Conservation (phyloP, 2,888 invertebrate genomes). For the Drosophila fulvimacula region DNA sequence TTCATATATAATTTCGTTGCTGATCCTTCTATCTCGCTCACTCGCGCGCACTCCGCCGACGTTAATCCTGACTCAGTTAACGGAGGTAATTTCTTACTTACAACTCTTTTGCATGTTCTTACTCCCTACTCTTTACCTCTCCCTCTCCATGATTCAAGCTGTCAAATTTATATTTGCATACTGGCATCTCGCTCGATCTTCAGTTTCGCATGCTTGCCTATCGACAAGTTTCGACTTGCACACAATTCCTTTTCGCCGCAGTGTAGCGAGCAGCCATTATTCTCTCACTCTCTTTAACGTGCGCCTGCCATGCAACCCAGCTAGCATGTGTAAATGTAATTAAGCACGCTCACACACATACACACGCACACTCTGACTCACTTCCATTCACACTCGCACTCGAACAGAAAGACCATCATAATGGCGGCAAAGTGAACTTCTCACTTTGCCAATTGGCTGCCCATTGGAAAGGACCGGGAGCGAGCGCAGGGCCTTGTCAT, state of each 20-base stretch:
- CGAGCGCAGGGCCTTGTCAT: conserved; percentile 27
- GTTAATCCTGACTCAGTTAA: not conserved
- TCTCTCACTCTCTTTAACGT: conserved; percentile 8
- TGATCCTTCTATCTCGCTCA: not conserved
- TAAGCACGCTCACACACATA: conserved; percentile 55
- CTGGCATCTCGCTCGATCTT: not conserved
- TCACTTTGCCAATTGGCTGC: conserved; percentile 70
- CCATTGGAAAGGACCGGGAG: conserved; percentile 25
- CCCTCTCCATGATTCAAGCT: not conserved
- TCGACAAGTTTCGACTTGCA: conserved; percentile 8
- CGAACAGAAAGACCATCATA: conserved; percentile 45
- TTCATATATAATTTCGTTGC: not conserved
- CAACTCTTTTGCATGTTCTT: not conserved
- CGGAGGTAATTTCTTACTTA: not conserved
- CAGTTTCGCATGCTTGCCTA: not conserved
- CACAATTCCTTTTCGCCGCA: conserved; percentile 22
- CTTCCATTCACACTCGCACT: conserved; percentile 6
- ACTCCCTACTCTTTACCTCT: not conserved
- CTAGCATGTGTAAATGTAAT: conserved; percentile 72
- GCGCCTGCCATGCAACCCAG: conserved; percentile 23
- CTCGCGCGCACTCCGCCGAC: not conserved
- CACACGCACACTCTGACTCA: conserved; percentile 11
- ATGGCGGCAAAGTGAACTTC: conserved; percentile 71
- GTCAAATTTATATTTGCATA: conserved; percentile 1
- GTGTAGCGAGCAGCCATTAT: conserved; percentile 21